Percentiles rank a stretch among this genome's conserved stretches.
Conservation (phyloP, 1,140 invertebrate genomes). For the Drosophila watanabei region DNA sequence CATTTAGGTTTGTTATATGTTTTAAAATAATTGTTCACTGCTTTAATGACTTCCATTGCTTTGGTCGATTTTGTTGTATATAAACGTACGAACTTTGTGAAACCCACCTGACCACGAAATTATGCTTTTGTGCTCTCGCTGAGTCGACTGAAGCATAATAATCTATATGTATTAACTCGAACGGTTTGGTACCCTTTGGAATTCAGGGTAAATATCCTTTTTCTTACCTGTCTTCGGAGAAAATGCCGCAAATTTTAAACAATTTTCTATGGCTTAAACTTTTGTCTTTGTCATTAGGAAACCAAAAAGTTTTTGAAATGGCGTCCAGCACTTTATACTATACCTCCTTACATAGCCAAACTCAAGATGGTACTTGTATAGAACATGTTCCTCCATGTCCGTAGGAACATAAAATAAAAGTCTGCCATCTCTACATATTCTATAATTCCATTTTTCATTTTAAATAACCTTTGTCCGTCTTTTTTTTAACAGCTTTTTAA, state of each 20-base stretch:
- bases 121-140: no score
- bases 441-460: conserved; percentile 11
- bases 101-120: no score
- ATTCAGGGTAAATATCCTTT: background rate
- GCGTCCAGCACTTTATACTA: background rate
- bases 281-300: background rate
- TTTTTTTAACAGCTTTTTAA: background rate
- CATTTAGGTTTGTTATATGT: no score
- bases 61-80: no score
- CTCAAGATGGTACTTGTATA: background rate
- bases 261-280: background rate
- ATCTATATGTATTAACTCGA: background rate
- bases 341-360: no score
- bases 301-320: background rate
- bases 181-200: background rate
- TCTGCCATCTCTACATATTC: background rate
- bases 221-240: background rate
- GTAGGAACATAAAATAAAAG: background rate
- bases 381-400: background rate
- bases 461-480: background rate
- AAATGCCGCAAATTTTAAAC: background rate
- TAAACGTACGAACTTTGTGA: no score
- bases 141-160: background rate
- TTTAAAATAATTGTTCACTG: no score
- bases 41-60: no score